Base-by-base conservation (phyloP, 2,888 invertebrate species). In the Eilema griseolum region DNA sequence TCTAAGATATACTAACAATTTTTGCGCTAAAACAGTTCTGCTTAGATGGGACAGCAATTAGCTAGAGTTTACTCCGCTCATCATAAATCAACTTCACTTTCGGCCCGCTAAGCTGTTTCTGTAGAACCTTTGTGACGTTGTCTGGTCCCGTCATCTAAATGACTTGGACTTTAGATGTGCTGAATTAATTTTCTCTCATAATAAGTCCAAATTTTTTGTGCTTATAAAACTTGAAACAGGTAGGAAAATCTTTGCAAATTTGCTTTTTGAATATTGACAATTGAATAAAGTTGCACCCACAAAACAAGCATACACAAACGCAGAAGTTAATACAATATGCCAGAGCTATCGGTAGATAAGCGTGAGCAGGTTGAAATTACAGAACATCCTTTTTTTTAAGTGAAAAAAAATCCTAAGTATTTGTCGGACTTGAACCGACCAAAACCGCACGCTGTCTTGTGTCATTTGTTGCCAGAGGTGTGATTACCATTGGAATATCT, bases 71-170 rank as follows among this genome's bases (percentile, higher is more conserved):
- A 56, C 46, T 70, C 66, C 65, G 71, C 62, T 66, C 66, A 66
- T 74, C 73, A 76, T 77, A 76, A 77, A 81, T 77, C 70, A 79
- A 77, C 52, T 73, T 68, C 67, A 67, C 72, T 61, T 68, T 70
- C 57, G 64, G 69, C 75, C 57, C 37, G 67, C 70, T 72, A 60
- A 75, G 72, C 74, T 68, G 67, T 75, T 76, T 71, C 73, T 69
- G 66, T 71, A 72, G 75, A 64, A 37, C 72, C 73, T 63, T 67
- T 71, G 72, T 76, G 65, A 65, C 73, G 71, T 71, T 66, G 73
- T 66, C 77, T 70, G 46, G 68, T 24, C 66, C 16, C 67, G 77
- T 75, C 76, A 72, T 75, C 75, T 69, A 77, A 75, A 73, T 63
- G 74, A 72, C 65, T 72, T 70, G 59, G 60, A 62, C 64, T 61